Conservation (phyloP, 2,888 invertebrate species). For the Amphipyra berbera region DNA sequence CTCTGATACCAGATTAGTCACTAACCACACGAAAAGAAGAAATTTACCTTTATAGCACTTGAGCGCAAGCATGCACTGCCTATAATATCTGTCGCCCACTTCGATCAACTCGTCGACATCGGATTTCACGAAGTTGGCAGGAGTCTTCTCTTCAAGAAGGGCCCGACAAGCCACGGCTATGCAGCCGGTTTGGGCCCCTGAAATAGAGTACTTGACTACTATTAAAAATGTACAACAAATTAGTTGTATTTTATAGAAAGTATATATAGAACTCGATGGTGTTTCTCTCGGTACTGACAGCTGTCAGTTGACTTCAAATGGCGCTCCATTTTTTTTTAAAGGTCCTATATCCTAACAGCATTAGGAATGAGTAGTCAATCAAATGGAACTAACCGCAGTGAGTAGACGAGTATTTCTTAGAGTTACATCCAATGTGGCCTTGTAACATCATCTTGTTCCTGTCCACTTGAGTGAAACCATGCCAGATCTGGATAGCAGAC, state of each 20-base stretch:
- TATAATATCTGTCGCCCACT: conserved; percentile 78
- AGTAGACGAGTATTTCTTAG: conserved; percentile 78
- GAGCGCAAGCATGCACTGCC: conserved; percentile 73
- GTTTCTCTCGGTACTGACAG: too few species aligned
- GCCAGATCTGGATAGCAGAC: conserved; percentile 75
- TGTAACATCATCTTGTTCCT: conserved; percentile 84
- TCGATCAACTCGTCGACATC: conserved; percentile 81
- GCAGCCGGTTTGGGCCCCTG: conserved; percentile 83
- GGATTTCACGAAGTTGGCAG: conserved; percentile 62
- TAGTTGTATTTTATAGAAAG: too few species aligned
- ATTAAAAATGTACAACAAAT: too few species aligned
- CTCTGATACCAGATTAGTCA: too few species aligned
- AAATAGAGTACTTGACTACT: too few species aligned
- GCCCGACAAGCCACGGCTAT: conserved; percentile 80
- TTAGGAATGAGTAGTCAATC: too few species aligned
- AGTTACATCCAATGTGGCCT: conserved; percentile 78
- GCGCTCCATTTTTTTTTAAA: too few species aligned
- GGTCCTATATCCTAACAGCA: too few species aligned
- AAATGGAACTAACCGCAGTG: conserved; percentile 77
- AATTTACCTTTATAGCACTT: conserved; percentile 85
- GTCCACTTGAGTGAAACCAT: conserved; percentile 78
- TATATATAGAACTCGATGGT: too few species aligned
- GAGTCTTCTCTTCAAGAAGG: conserved; percentile 78
- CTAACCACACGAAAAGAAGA: too few species aligned
- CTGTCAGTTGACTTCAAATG: too few species aligned